These are phyloP conservation scores for Drosophila paramelanica DNA, from an alignment of 2,888 invertebrate species.

Conservation along the genomic window DNA sequence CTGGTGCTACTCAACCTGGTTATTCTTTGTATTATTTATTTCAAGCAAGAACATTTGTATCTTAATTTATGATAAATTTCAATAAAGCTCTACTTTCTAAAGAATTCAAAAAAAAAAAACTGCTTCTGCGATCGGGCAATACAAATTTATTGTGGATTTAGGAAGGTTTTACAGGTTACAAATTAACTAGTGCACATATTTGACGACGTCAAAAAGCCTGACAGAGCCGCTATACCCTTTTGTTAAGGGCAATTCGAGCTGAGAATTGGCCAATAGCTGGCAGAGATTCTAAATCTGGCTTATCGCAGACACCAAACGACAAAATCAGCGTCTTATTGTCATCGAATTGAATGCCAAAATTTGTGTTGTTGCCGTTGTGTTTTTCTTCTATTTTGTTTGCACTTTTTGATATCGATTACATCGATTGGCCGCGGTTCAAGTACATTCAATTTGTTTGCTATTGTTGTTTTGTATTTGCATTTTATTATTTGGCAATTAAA, in stretches of 20 bases:
- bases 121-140: no score
- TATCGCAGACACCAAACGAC: constrained; percentile 50
- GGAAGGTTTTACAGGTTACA: no score
- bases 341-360: constrained; percentile 68
- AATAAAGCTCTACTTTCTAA: no score
- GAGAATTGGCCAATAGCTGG: constrained; percentile 42
- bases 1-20: no score
- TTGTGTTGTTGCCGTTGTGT: constrained; percentile 41
- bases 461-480: constrained; percentile 9
- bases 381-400: constrained; percentile 29
- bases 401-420: constrained; percentile 46
- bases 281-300: constrained; percentile 40
- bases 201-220: not conserved
- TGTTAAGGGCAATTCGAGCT: constrained; percentile 11
- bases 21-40: no score
- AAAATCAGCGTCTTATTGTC: constrained; percentile 48
- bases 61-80: no score
- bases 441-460: constrained; percentile 47
- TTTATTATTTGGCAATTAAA: constrained; percentile 49
- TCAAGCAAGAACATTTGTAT: no score
- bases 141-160: no score
- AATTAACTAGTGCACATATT: not conserved
- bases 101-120: no score
- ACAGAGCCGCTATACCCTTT: not conserved
- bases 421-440: constrained; percentile 48